Evolutionary conservation across 2,888 invertebrate genomes (phyloP).

Genomic region (Hirtodrosophila alboralis): DNA sequence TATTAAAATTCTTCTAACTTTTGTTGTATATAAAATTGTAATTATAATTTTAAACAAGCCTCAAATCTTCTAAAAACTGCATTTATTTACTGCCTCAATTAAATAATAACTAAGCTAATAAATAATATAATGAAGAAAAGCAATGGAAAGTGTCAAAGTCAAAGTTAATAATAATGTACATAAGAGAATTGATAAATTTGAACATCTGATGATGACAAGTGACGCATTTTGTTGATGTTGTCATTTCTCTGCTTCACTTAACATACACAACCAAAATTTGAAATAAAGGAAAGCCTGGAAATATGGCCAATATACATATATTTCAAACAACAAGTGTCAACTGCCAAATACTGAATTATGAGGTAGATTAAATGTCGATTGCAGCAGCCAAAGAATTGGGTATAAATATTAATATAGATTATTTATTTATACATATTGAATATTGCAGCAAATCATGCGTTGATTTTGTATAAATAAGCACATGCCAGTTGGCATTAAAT

Average conservation of each 20-base stretch:
- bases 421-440: conserved; percentile 57
- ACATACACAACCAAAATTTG: conserved; percentile 9
- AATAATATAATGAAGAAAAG: conserved; percentile 5
- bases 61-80: too few relatives aligned
- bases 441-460: conserved; percentile 28
- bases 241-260: conserved; percentile 5
- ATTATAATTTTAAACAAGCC: too few relatives aligned
- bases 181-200: conserved; percentile 3
- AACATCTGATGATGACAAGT: conserved; percentile 35
- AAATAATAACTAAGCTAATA: conserved; percentile 5
- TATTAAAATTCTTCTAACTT: too few relatives aligned
- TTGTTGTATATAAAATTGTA: too few relatives aligned
- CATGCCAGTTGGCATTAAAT: conserved; percentile 38
- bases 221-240: conserved; percentile 16
- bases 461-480: conserved; percentile 55
- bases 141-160: neutral
- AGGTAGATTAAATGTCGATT: conserved; percentile 56
- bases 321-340: conserved; percentile 42
- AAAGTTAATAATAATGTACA: conserved; percentile 1
- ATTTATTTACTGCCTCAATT: neutral
- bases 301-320: conserved; percentile 14
- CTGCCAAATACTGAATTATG: conserved; percentile 41
- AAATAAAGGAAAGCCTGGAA: neutral
- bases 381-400: conserved; percentile 24
- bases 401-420: conserved; percentile 42